A percentile compares a stretch with the other conserved stretches of the same genome.
These are phyloP conservation scores for Nothocercus julius DNA, from an alignment of 2,113 vertebrate genomes.

Conservation along the genomic window DNA sequence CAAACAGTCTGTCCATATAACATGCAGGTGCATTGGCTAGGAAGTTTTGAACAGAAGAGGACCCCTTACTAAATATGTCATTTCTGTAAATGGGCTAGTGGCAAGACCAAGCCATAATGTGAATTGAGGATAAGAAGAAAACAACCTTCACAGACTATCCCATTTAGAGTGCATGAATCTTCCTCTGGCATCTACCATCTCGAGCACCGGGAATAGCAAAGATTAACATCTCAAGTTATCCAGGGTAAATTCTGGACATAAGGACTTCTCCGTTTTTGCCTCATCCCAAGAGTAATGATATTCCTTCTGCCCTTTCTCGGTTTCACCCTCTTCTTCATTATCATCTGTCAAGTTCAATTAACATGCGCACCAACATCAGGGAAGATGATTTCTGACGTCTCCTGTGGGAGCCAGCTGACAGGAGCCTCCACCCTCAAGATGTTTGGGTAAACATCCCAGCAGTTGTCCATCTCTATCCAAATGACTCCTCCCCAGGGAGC, in stretches of 20 bases:
- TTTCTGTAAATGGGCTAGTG: fast-evolving
- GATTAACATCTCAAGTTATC: neutral
- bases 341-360: conserved; percentile 51
- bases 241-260: neutral
- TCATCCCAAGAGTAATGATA: neutral
- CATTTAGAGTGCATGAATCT: neutral
- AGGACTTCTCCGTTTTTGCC: neutral
- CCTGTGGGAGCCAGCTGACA: neutral
- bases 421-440: neutral
- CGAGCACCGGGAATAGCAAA: neutral
- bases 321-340: conserved; percentile 24
- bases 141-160: neutral
- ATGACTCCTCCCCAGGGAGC: neutral
- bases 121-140: neutral
- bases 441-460: neutral
- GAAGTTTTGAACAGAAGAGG: neutral
- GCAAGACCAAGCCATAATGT: neutral
- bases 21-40: neutral
- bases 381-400: neutral
- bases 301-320: neutral
- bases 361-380: neutral
- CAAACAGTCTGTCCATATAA: fast-evolving
- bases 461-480: neutral
- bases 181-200: neutral
- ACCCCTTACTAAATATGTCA: neutral